Base-by-base conservation (phyloP, 2,888 invertebrate species). In the Napeogenes inachia region DNA sequence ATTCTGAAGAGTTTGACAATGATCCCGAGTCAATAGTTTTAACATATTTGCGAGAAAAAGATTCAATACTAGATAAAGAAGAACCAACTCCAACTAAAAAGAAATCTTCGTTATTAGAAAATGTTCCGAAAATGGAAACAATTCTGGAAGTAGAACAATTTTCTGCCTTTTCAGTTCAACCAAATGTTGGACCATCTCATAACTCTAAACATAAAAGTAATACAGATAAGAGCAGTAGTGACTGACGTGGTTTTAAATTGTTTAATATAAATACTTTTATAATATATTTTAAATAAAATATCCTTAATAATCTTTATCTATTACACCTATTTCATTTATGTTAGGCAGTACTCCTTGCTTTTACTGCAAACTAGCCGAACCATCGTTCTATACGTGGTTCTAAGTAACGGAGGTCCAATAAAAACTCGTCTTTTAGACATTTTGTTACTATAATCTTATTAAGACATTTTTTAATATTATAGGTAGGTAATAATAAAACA, bases 71-170 rank as follows among this genome's bases (percentile, higher is more conserved):
- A 35, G 74, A 78, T 38, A 60, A 72, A 10, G 77, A 80, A 65
- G 74, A 73, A 46, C 63, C 77, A 50, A 54, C 75, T 54, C 73
- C 75, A 2, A 71, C 70, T 10, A 82, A 77, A 71, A 85, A 78
- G 70, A 82, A 77, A 67, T 71, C 75, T 4, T 80, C 82, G 4
- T 63, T 85, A 21, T 65, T 85, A 56, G 75, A 79, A 60, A 79
- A 76, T 69, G 75, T 85, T 10, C 75, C 81, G 3, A 85, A 79
- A 77, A 78, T 85, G 80, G 81, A 85, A 71, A 83, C 85, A 5
- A 85, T 84, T 57, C 59, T 73, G 50, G 85, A 85, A 74, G 76
- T 75, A 46, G 76, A 81, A 73, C 75, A 74, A 59, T 76, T 77
- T 64, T 66, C 68, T 56, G 54, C 73, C 12, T 76, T 67, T 62